phyloP scores from a whole-genome alignment of 2,113 vertebrate genomes.

The Cyphomyrus plagiostoma region DNA sequence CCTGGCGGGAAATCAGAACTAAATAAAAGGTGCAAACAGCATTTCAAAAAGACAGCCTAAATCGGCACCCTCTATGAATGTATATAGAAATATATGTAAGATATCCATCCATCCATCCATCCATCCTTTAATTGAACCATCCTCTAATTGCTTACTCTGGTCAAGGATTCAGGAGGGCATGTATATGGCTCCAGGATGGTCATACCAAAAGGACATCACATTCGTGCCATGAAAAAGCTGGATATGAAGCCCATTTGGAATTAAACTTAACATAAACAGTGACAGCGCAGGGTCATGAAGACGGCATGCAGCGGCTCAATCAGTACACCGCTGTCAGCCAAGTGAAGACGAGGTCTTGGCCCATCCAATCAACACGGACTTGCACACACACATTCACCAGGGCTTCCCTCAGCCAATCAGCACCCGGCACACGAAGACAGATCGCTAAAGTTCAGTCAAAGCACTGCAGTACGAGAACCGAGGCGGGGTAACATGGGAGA shows the following conservation, averaged over 20 bases:
- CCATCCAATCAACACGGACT: background rate
- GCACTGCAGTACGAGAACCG: background rate
- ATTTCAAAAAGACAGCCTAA: background rate
- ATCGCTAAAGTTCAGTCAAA: background rate
- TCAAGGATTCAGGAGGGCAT: background rate
- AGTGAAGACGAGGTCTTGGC: background rate
- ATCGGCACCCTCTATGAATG: background rate
- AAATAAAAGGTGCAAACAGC: background rate
- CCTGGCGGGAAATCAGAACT: background rate
- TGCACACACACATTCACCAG: background rate
- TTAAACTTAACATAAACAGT: background rate
- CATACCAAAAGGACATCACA: background rate
- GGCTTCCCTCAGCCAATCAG: background rate
- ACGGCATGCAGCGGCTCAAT: background rate
- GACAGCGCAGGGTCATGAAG: background rate
- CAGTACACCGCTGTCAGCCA: background rate
- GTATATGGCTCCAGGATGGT: background rate
- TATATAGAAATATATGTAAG: background rate
- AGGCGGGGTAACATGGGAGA: background rate
- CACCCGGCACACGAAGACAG: background rate
- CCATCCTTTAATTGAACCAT: background rate
- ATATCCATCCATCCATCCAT: background rate
- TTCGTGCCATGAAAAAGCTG: background rate
- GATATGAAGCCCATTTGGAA: background rate
- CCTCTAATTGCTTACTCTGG: background rate